These are phyloP conservation scores for Nyleta sp. DNA, from an alignment of 2,888 invertebrate genomes.

Conservation along the genomic window DNA sequence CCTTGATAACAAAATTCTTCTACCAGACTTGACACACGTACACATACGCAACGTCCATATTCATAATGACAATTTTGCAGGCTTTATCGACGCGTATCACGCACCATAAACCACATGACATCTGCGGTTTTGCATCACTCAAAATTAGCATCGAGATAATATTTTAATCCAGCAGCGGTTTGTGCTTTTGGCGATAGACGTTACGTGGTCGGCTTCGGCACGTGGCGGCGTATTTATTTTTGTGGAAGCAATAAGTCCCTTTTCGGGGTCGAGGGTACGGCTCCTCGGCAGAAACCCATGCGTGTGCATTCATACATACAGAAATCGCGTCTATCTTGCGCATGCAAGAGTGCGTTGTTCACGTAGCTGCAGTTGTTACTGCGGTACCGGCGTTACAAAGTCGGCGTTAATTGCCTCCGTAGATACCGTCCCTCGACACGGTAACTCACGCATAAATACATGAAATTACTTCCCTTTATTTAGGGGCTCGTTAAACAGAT, in stretches of 20 bases:
- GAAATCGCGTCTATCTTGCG: constrained; percentile 50
- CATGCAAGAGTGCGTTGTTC: constrained; percentile 66
- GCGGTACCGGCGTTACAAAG: constrained; percentile 74
- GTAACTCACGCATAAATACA: constrained; percentile 82
- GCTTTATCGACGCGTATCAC: constrained; percentile 56
- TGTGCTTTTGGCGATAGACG: constrained; percentile 41
- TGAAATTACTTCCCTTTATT: constrained; percentile 82
- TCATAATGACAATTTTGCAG: constrained; percentile 30
- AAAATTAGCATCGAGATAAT: constrained; percentile 66
- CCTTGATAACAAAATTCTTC: too few relatives aligned
- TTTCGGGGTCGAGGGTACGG: constrained; percentile 66
- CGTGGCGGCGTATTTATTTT: constrained; percentile 71
- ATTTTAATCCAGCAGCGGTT: constrained; percentile 63
- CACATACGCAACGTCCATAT: too few relatives aligned
- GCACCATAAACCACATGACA: constrained; percentile 55
- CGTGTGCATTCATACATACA: constrained; percentile 51
- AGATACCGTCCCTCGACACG: constrained; percentile 71
- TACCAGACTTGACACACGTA: too few relatives aligned
- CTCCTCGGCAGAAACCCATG: constrained; percentile 25
- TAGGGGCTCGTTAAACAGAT: constrained; percentile 82
- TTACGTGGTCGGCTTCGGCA: constrained; percentile 43
- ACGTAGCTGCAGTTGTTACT: constrained; percentile 67
- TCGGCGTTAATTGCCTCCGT: constrained; percentile 80
- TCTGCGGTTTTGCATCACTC: constrained; percentile 57
- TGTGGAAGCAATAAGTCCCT: constrained; percentile 71